Evolutionary conservation across 2,113 vertebrate species (phyloP), one percentile per base, ranked within the genome.

Genomic region (Phalacrocorax aristotelis): DNA sequence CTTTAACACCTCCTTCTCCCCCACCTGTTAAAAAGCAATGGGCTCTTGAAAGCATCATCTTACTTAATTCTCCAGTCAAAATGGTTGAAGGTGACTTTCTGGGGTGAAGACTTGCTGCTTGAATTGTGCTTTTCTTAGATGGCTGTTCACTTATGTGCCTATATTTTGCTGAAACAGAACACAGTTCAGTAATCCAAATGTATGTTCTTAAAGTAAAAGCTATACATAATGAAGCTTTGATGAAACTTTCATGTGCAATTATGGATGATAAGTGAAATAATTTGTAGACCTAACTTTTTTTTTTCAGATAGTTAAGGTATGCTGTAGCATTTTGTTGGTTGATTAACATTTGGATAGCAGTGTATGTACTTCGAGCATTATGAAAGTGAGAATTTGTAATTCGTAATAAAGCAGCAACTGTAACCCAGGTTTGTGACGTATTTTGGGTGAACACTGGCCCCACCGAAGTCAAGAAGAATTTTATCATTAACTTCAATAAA

Each of bases 41-140:
- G 54, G 23, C 48, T 78, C 65, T 38, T 81, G 83, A 94, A 95
- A 93, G 54, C 64, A 30, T 29, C 20, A 3, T 60, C 66, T 34
- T 58, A 18, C 40, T 74, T 83, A 83, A 54, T 93, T 94, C 74
- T 85, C 66, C 32, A 30, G 66, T 71, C 72, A 29, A 89, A 92
- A 62, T 38, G 17, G 62, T 30, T 91, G 87, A 95, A 94, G 68
- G 58, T 92, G 83, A 89, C 86, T 95, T 83, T 66, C 46, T 84
- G 57, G 65, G 82, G 21, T 34, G 36, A 83, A 34, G 34, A 49
- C 36, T 87, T 92, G 40, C 65, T 52, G 5, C 34, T 87, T 57
- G 48, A 84, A 76, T 62, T 58, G 44, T 72, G 32, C 21, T 89
- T 94, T 87, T 70, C 68, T 81, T 78, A 42, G 58, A 55, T 44